A percentile compares a stretch with the other conserved stretches of the same genome.
These are phyloP conservation scores for Mechanitis mazaeus DNA, from an alignment of 2,888 invertebrate genomes.

Conservation along the genomic window DNA sequence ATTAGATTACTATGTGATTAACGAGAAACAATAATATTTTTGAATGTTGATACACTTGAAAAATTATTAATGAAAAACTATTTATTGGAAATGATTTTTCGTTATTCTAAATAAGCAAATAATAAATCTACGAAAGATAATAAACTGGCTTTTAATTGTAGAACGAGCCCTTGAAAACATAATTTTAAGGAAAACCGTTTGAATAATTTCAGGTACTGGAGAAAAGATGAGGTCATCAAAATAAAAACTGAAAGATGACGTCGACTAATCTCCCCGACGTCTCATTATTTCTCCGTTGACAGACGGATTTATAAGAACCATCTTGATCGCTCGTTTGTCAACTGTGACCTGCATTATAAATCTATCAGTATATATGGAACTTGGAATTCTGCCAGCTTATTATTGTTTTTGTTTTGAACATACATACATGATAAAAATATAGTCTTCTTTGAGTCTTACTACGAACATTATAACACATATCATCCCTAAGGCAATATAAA, in stretches of 20 bases:
- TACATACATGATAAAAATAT: slow-evolving; percentile 7
- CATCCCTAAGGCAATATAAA: too few relatives aligned
- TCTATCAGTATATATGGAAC: slow-evolving; percentile 32
- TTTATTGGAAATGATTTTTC: too few relatives aligned
- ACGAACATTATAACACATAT: too few relatives aligned
- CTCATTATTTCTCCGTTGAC: slow-evolving; percentile 53
- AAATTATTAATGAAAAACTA: too few relatives aligned
- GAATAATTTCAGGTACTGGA: slow-evolving; percentile 7
- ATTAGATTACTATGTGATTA: neutral
- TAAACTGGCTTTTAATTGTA: neutral
- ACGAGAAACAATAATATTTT: too few relatives aligned
- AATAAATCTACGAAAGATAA: neutral
- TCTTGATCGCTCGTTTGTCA: slow-evolving; percentile 31
- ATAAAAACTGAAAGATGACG: slow-evolving; percentile 19
- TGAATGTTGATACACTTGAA: too few relatives aligned
- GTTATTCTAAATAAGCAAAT: neutral
- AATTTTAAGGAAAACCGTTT: neutral
- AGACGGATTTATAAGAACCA: slow-evolving; percentile 51
- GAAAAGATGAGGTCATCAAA: slow-evolving; percentile 16
- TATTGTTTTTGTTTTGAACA: slow-evolving; percentile 18
- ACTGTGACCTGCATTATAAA: slow-evolving; percentile 31
- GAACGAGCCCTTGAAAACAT: slow-evolving; percentile 7
- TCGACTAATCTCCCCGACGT: slow-evolving; percentile 28
- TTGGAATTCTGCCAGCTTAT: slow-evolving; percentile 25
- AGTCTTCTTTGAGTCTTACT: too few relatives aligned